A percentile compares a stretch with the other conserved stretches of the same genome.
phyloP scores from a whole-genome alignment of 1,140 invertebrate genomes.

The Diorhabda elongata region DNA sequence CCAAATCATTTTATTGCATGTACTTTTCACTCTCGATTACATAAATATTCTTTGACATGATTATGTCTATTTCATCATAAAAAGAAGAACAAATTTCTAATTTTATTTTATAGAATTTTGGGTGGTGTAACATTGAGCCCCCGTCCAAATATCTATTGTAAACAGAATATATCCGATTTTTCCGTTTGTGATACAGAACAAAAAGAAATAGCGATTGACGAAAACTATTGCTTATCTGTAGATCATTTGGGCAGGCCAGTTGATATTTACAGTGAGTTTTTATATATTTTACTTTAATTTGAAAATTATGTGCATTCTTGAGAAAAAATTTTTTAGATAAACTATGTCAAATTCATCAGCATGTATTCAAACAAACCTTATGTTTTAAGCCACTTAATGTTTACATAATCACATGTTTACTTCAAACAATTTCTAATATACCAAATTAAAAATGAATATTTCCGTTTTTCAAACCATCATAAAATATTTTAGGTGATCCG shows the following conservation, averaged over 20 bases:
- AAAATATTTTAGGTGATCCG: slow-evolving; percentile 66
- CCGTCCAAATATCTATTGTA: slow-evolving; percentile 87
- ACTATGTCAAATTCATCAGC: too few relatives aligned
- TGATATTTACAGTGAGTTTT: slow-evolving; percentile 79
- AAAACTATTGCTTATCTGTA: slow-evolving; percentile 93
- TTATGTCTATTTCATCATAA: too few relatives aligned
- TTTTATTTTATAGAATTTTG: slow-evolving; percentile 60
- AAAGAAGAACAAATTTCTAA: too few relatives aligned
- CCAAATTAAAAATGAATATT: too few relatives aligned
- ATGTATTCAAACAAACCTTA: background rate
- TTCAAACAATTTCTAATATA: too few relatives aligned
- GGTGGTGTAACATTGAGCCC: slow-evolving; percentile 92
- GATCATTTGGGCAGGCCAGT: slow-evolving; percentile 89
- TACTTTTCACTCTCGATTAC: too few relatives aligned
- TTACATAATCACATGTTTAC: background rate
- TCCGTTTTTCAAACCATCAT: too few relatives aligned
- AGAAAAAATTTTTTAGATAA: background rate
- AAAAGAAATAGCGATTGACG: slow-evolving; percentile 89
- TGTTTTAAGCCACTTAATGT: background rate
- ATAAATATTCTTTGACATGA: too few relatives aligned
- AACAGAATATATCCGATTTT: slow-evolving; percentile 91
- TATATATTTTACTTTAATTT: background rate
- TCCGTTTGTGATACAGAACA: slow-evolving; percentile 91
- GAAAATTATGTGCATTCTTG: background rate
- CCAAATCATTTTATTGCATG: too few relatives aligned